Evolutionary conservation across 2,113 vertebrate genomes (phyloP).

Genomic region (Coreoperca whiteheadi): DNA sequence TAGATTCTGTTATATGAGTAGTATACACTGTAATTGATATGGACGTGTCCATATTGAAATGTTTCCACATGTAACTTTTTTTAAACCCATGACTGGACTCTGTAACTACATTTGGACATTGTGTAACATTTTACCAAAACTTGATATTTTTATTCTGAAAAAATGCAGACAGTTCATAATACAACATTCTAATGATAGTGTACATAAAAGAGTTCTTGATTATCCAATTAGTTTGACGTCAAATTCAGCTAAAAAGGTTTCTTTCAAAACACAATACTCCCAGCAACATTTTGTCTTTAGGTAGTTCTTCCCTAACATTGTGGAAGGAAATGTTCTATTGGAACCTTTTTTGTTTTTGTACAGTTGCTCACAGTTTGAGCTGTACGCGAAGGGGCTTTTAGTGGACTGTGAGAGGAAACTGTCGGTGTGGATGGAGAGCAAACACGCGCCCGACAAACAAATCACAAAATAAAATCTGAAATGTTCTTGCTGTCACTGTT

Average conservation of each 20-base stretch:
- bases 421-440: not conserved
- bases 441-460: not conserved
- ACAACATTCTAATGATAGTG: not conserved
- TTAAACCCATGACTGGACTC: not conserved
- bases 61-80: not conserved
- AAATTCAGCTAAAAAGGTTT: not conserved
- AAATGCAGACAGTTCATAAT: not conserved
- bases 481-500: not conserved
- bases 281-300: not conserved
- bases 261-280: not conserved
- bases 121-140: not conserved
- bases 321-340: slow-evolving; percentile 4
- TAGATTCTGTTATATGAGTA: not conserved
- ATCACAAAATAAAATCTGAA: slow-evolving; percentile 36
- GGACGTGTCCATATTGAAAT: not conserved
- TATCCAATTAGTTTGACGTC: not conserved
- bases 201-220: not conserved
- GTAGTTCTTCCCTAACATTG: not conserved
- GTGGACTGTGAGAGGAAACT: not conserved
- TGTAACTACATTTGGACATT: not conserved
- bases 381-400: not conserved
- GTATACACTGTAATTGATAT: not conserved
- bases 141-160: not conserved
- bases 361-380: not conserved
- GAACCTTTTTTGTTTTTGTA: too few species aligned